These are phyloP conservation scores for Plusia festucae DNA, from an alignment of 2,888 invertebrate genomes.

Conservation along the genomic window DNA sequence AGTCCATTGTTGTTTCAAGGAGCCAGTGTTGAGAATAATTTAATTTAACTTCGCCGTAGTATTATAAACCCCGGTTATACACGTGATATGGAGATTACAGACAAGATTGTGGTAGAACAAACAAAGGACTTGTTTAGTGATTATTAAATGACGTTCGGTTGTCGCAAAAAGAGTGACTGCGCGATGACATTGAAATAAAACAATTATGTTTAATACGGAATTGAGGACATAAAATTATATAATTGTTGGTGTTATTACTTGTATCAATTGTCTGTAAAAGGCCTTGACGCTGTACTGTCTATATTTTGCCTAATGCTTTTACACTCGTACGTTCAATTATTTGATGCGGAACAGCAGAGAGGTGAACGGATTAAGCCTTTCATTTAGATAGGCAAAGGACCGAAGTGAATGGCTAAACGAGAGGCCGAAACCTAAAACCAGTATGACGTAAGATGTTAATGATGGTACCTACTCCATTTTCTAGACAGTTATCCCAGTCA, in stretches of 20 bases:
- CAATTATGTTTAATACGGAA: constrained; percentile 31
- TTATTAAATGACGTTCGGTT: constrained; percentile 34
- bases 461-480: not conserved
- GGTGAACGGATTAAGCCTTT: not conserved
- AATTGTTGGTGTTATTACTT: constrained; percentile 26
- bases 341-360: not conserved
- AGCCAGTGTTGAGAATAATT: constrained; percentile 48
- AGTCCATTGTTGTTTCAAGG: constrained; percentile 59
- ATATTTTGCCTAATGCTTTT: not conserved
- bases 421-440: not conserved
- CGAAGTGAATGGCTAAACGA: constrained; percentile 4
- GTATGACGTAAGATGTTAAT: not conserved
- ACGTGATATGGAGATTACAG: constrained; percentile 49
- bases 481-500: not conserved
- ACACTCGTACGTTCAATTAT: not conserved
- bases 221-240: constrained; percentile 39
- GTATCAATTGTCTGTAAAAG: constrained; percentile 8
- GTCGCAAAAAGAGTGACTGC: constrained; percentile 29
- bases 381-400: not conserved
- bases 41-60: constrained; percentile 44
- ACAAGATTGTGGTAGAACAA: constrained; percentile 49
- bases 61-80: constrained; percentile 37
- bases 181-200: constrained; percentile 45
- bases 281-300: constrained; percentile 10
- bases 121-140: constrained; percentile 47